Evolutionary conservation across 1,140 invertebrate species (phyloP), one percentile per base, ranked within the genome.

Genomic region (Formica exsecta): DNA sequence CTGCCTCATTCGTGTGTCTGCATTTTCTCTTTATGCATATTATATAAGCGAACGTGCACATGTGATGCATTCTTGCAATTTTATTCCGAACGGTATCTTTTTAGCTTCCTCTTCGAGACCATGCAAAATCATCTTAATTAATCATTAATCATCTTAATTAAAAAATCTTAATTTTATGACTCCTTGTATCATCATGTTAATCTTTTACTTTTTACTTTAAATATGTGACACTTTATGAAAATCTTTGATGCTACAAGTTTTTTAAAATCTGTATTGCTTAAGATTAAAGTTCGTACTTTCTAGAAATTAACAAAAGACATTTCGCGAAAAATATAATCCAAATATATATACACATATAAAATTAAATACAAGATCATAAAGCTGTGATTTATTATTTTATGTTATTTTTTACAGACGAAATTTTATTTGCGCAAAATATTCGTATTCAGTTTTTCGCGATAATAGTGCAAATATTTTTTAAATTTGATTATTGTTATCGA

Each of bases 11-110:
- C 11, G 16, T 38, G 9, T 11, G 16, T 11, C 13, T 66, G 51
- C 29, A 13, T 81, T 79, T 51, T 74, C 51, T 76, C 57, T 59
- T 65, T 38, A 85, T 25, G 59, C 71, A 25, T 44, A 36, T 84
- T 85, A 77, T 32, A 22, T 76, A 85, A 85, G 59, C 48, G 41
- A 59, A 16, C 8, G 51, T 11, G 29, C 36, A 51, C n/a, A 65
- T 5, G 22, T 19, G 22, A 66, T 66, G 29, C 62, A 8, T 29
- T 36, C 13, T 68, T 54, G 19, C 61, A 68, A 19, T 25, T 51
- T 54, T 79, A 68, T 5, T 25, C 44, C 9, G 29, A 68, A 38
- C 13, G 3, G 3, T 7, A n/a, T 38, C 19, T 62, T 44, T 77
- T 25, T 38, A 22, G 1, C 25, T 38, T 19, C n/a, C 19, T 70